Conservation (phyloP, 1,140 invertebrate genomes). For the Euwallacea similis region DNA sequence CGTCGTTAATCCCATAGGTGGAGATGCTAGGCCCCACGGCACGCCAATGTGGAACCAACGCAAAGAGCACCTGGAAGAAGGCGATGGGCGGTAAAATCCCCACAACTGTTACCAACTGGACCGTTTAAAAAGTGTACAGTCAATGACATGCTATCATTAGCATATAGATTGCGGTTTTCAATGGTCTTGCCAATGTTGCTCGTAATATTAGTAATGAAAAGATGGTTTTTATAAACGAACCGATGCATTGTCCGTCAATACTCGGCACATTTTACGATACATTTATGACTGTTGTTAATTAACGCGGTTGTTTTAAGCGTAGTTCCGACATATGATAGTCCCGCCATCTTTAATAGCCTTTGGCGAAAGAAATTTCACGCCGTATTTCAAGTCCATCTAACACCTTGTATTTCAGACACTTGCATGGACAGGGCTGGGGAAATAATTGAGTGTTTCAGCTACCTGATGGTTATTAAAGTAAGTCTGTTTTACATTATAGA, state of each 20-base stretch:
- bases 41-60: neutral
- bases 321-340: slow-evolving; percentile 30
- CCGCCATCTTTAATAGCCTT: slow-evolving; percentile 17
- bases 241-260: slow-evolving; percentile 31
- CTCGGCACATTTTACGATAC: slow-evolving; percentile 33
- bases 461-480: neutral
- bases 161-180: slow-evolving; percentile 44
- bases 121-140: slow-evolving; percentile 38
- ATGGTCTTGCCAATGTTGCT: slow-evolving; percentile 29
- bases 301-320: slow-evolving; percentile 38
- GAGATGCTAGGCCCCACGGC: neutral
- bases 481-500: too few species aligned
- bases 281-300: slow-evolving; percentile 43
- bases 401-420: slow-evolving; percentile 8
- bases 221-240: slow-evolving; percentile 14
- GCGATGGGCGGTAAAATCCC: slow-evolving; percentile 18
- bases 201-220: slow-evolving; percentile 27
- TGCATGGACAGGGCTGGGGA: neutral
- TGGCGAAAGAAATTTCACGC: slow-evolving; percentile 31
- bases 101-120: slow-evolving; percentile 44
- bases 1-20: too few species aligned
- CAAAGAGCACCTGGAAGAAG: slow-evolving; percentile 14
- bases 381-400: slow-evolving; percentile 29
- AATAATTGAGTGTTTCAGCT: neutral
- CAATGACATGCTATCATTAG: slow-evolving; percentile 40